A percentile compares a stretch with the other conserved stretches of the same genome.
These are phyloP conservation scores for Rhea pennata DNA, from an alignment of 2,113 vertebrate species.

Conservation along the genomic window DNA sequence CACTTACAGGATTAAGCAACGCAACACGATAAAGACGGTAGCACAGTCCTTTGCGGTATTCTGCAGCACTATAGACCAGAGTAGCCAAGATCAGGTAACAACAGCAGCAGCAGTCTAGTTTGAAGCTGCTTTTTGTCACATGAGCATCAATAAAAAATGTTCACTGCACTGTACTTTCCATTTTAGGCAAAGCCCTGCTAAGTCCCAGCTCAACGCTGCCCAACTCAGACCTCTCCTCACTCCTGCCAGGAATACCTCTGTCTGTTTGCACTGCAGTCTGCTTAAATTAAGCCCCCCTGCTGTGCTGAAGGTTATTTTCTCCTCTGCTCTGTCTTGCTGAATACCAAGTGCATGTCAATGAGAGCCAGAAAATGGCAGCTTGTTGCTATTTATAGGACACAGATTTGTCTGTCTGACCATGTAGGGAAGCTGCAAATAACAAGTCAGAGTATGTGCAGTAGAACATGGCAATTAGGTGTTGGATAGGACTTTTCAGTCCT, in stretches of 20 bases:
- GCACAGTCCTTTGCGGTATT: background rate
- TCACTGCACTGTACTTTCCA: fast-evolving
- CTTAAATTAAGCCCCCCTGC: background rate
- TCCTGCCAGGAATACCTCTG: background rate
- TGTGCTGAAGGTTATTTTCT: constrained; percentile 38
- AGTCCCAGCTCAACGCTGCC: background rate
- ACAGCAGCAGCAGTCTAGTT: background rate
- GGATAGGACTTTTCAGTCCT: background rate
- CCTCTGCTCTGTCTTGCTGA: constrained; percentile 46
- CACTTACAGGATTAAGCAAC: no score
- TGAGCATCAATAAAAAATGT: background rate
- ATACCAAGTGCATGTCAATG: background rate
- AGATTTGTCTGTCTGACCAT: constrained; percentile 3
- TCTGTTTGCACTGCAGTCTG: background rate
- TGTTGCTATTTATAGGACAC: constrained; percentile 41
- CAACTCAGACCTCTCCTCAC: background rate
- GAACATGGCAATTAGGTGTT: background rate
- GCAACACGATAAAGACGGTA: background rate
- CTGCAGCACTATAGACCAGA: no score
- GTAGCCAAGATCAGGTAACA: background rate
- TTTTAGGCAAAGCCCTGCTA: background rate
- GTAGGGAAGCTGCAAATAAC: background rate
- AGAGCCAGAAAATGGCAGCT: constrained; percentile 19
- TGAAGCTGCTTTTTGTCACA: background rate
- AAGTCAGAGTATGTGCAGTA: background rate